Percentiles rank a stretch among this genome's conserved stretches.
These are phyloP conservation scores for Chroicocephalus ridibundus DNA, from an alignment of 2,113 vertebrate genomes.

Conservation along the genomic window DNA sequence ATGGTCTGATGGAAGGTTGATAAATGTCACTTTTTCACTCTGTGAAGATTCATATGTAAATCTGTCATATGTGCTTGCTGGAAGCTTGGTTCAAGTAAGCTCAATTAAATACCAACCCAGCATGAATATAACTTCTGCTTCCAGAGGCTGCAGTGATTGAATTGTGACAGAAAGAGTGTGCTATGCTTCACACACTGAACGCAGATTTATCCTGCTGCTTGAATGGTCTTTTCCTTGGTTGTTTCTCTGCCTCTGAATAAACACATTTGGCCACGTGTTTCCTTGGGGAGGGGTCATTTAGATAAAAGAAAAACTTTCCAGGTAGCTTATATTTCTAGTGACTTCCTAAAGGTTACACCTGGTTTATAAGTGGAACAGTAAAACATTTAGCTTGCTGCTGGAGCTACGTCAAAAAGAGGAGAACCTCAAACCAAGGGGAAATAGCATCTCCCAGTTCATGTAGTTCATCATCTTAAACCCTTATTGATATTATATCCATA, in stretches of 20 bases:
- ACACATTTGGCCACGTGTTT: not conserved
- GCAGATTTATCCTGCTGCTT: not conserved
- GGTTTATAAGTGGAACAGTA: not conserved
- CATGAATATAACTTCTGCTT: not conserved
- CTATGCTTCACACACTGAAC: not conserved
- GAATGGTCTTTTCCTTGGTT: not conserved
- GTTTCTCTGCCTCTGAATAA: not conserved
- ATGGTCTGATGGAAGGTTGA: not conserved
- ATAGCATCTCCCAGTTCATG: not conserved
- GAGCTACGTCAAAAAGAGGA: not conserved
- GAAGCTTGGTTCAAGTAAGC: constrained; percentile 17
- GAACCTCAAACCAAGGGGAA: not conserved
- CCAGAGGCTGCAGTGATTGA: not conserved
- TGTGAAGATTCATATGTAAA: not conserved
- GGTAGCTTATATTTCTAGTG: not conserved
- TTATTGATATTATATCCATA: not conserved
- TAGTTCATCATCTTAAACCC: not conserved
- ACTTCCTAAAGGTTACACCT: not conserved
- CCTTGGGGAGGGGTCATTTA: not conserved
- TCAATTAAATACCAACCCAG: constrained; percentile 28
- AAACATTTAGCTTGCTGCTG: not conserved
- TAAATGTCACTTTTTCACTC: constrained; percentile 51
- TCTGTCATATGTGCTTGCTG: not conserved
- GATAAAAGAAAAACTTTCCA: not conserved
- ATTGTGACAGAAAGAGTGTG: not conserved